Conservation (phyloP, 2,888 invertebrate genomes). For the Drosophila lacicola region DNA sequence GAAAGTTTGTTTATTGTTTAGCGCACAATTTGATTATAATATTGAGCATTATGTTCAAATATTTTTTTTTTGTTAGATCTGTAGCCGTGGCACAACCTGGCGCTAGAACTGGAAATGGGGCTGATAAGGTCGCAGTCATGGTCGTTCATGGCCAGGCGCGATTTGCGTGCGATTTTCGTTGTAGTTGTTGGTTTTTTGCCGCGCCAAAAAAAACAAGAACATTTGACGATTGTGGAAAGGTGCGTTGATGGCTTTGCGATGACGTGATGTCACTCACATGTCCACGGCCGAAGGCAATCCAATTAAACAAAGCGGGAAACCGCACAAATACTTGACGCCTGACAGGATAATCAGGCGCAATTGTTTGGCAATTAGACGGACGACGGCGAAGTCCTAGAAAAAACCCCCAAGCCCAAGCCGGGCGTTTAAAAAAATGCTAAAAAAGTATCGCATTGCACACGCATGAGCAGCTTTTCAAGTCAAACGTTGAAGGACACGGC, state of each 20-base stretch:
- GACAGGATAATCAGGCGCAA: slow-evolving; percentile 81
- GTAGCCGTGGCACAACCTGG: slow-evolving; percentile 8
- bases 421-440: slow-evolving; percentile 47
- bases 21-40: slow-evolving; percentile 11
- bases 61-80: slow-evolving; percentile 16
- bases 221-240: slow-evolving; percentile 50
- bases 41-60: slow-evolving; percentile 8
- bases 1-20: slow-evolving; percentile 16
- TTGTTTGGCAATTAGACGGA: slow-evolving; percentile 73
- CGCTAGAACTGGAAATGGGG: slow-evolving; percentile 7
- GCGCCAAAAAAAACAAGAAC: slow-evolving; percentile 45
- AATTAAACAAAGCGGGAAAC: slow-evolving; percentile 78
- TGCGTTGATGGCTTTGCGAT: slow-evolving; percentile 47
- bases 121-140: slow-evolving; percentile 69
- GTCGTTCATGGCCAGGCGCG: slow-evolving; percentile 62
- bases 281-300: slow-evolving; percentile 60
- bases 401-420: slow-evolving; percentile 29
- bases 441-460: slow-evolving; percentile 76
- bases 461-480: slow-evolving; percentile 72
- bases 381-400: slow-evolving; percentile 70
- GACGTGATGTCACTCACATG: slow-evolving; percentile 75
- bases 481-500: slow-evolving; percentile 66
- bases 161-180: slow-evolving; percentile 35
- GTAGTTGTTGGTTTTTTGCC: slow-evolving; percentile 13
- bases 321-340: slow-evolving; percentile 71